Base-by-base conservation (phyloP, 2,797 vertebrate genomes). In the Argya squamiceps region DNA sequence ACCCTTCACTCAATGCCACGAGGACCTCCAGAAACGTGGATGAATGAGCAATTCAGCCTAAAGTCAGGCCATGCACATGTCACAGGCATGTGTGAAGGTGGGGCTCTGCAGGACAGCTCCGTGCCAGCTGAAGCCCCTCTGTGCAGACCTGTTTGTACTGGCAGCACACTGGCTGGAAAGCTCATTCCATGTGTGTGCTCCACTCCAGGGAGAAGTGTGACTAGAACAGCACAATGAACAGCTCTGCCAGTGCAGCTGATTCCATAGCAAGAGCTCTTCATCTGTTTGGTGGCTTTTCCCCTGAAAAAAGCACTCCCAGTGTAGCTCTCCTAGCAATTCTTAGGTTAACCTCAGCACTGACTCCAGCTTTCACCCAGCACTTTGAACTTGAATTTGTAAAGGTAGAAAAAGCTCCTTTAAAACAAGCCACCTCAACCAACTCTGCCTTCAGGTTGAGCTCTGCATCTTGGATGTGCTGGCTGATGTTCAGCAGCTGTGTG, bases 241-340 rank as follows among this genome's bases (percentile, higher is more conserved):
- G 86, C 88, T 92, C 87, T 95, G 80, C 90, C 90, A 63, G 52
- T 26, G 32, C 81, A 92, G 94, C 90, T 91, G 83, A 86, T 55
- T 63, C 80, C 74, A 39, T 12, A 69, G 83, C 90, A 78, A 69
- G 74, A 84, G 34, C 50, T 46, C 70, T 88, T 62, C 41, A 76
- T 81, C 63, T 15, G 32, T 82, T 17, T 18, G 77, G 63, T 74
- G 83, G 0, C 27, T 84, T 83, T 60, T 85, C 9, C 29, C 77
- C 24, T 44, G 34, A 43, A 87, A 91, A 95, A 94, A 58, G 16
- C 77, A 70, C 77, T 93, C 69, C 18, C 52, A 56, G 67, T 5
- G 22, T 7, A 59, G 55, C 14, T 78, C 41, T 81, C 88, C 44
- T 14, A 71, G 39, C 12, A 62, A 8, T 58, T 71, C 79, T 50